phyloP scores from a whole-genome alignment of 2,888 invertebrate species.

The Tiliacea aurago region DNA sequence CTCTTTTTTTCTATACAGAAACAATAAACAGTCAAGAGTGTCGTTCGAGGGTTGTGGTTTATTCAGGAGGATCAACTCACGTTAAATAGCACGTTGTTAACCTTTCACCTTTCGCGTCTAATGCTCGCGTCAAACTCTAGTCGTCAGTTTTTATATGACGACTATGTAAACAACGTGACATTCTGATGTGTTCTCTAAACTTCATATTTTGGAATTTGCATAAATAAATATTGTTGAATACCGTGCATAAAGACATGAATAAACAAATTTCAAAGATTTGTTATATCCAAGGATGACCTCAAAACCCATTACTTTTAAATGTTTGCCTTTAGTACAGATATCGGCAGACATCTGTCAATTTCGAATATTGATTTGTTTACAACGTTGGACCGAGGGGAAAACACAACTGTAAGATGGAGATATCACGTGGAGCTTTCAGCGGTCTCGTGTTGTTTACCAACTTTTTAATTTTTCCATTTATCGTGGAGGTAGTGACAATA shows the following conservation, averaged over 20 bases:
- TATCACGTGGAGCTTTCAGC: constrained; percentile 29
- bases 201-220: neutral
- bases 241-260: neutral
- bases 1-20: neutral
- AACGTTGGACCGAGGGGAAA: neutral
- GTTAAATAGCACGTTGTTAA: constrained; percentile 24
- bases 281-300: neutral
- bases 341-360: neutral
- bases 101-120: constrained; percentile 11
- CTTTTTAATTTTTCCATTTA: constrained; percentile 5
- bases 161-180: neutral
- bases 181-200: neutral
- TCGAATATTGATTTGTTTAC: constrained; percentile 22
- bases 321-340: neutral
- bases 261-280: neutral
- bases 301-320: constrained; percentile 4
- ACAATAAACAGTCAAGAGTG: constrained; percentile 1
- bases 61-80: constrained; percentile 1
- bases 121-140: constrained; percentile 8
- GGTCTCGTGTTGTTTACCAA: constrained; percentile 36
- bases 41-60: neutral
- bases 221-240: neutral
- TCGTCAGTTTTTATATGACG: neutral
- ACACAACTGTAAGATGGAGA: neutral
- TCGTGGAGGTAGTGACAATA: neutral